Percentiles rank a stretch among this genome's conserved stretches.
phyloP scores from a whole-genome alignment of 23 tunicate species.

The Oikopleura vanhoeffeni region DNA sequence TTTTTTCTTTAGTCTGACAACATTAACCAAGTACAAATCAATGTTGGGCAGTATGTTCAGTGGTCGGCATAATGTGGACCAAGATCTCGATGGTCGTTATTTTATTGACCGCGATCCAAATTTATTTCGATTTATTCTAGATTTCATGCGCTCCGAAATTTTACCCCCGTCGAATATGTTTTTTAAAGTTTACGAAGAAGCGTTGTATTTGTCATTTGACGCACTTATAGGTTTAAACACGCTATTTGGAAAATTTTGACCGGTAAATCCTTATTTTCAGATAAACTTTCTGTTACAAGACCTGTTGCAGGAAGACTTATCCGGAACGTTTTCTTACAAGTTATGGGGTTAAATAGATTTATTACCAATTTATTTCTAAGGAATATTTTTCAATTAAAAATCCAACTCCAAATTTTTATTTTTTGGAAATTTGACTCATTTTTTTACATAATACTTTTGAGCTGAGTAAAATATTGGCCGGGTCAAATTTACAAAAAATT shows the following conservation, averaged over 20 bases:
- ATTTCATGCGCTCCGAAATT: neutral
- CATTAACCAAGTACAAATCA: neutral
- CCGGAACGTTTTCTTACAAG: neutral
- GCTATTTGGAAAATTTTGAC: neutral
- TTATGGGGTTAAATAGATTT: neutral
- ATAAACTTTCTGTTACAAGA: neutral
- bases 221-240: neutral
- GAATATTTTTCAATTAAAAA: too few relatives aligned
- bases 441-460: too few relatives aligned
- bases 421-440: neutral
- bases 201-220: neutral
- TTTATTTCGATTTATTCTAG: neutral
- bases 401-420: too few relatives aligned
- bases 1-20: neutral
- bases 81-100: constrained; percentile 1
- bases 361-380: too few relatives aligned
- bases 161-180: neutral
- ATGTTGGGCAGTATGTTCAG: neutral
- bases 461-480: too few relatives aligned
- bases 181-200: neutral
- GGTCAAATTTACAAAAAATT: too few relatives aligned
- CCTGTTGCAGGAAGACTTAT: neutral
- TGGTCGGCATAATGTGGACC: neutral
- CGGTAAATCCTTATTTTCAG: too few relatives aligned
- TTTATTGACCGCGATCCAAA: constrained; percentile 12